Evolutionary conservation across 2,797 vertebrate species (phyloP).

Genomic region (Phrynocephalus guinanensis): DNA sequence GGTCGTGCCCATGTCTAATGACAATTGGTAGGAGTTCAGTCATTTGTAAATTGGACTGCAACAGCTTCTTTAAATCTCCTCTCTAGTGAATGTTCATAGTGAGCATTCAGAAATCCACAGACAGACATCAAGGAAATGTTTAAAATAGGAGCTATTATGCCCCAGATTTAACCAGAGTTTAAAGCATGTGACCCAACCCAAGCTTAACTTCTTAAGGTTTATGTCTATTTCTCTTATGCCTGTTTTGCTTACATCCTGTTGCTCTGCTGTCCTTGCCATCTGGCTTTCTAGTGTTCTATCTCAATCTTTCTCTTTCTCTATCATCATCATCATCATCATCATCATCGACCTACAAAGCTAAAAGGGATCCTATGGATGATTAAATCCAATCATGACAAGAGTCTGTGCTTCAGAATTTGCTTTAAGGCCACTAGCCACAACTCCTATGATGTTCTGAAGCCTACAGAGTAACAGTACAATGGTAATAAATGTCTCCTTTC

Average conservation of each 20-base stretch:
- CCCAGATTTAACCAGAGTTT: not conserved
- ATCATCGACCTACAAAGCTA: too few relatives aligned
- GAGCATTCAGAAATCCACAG: not conserved
- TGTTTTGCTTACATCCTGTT: not conserved
- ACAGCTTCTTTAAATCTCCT: slow-evolving; percentile 35
- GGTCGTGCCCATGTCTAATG: not conserved
- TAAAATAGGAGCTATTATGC: not conserved
- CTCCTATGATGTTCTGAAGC: too few relatives aligned
- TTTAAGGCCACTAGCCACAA: too few relatives aligned
- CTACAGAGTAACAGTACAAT: too few relatives aligned
- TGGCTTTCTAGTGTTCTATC: not conserved
- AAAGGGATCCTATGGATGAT: too few relatives aligned
- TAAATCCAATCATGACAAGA: too few relatives aligned
- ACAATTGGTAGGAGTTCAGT: slow-evolving; percentile 4
- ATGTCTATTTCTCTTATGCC: not conserved
- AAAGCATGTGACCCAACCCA: not conserved
- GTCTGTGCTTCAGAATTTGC: too few relatives aligned
- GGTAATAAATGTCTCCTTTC: too few relatives aligned
- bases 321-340: too few relatives aligned
- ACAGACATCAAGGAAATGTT: not conserved
- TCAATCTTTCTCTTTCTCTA: not conserved
- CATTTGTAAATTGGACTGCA: not conserved
- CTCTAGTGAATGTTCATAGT: not conserved
- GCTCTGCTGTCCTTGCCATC: not conserved
- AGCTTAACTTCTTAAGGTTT: too few relatives aligned